These are phyloP conservation scores for Panagrolaimus sp. DNA, from an alignment of 1,140 invertebrate species.

Conservation along the genomic window DNA sequence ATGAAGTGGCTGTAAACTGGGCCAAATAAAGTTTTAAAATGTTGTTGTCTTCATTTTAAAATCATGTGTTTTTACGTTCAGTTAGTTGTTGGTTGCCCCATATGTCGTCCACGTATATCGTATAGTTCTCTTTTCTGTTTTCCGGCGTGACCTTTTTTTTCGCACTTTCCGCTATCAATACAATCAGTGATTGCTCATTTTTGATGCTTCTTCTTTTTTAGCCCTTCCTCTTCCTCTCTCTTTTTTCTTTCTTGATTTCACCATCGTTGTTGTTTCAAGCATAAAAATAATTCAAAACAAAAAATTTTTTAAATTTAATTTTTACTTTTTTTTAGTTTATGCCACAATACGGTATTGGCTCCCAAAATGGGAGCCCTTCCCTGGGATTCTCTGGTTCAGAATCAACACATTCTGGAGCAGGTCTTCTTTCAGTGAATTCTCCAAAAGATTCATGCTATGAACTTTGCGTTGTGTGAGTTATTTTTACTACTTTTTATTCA, in stretches of 20 bases:
- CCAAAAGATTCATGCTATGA: constrained; percentile 9
- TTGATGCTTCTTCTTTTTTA: background rate
- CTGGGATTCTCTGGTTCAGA: constrained; percentile 9
- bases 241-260: background rate
- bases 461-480: constrained; percentile 11
- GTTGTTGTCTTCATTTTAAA: too few relatives aligned
- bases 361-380: constrained; percentile 6
- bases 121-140: constrained; percentile 1
- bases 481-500: background rate
- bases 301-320: background rate
- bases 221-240: too few relatives aligned
- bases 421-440: background rate
- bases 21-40: too few relatives aligned
- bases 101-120: background rate
- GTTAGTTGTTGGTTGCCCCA: too few relatives aligned
- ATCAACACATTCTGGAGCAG: constrained; percentile 10
- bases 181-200: constrained; percentile 17
- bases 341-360: constrained; percentile 17
- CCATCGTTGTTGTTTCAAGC: background rate
- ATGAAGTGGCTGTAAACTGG: too few relatives aligned
- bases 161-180: constrained; percentile 15
- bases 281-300: too few relatives aligned
- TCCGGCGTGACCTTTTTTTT: constrained; percentile 2
- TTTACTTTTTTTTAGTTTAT: constrained; percentile 13
- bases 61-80: too few relatives aligned